Evolutionary conservation across 2,888 invertebrate species (phyloP).

Genomic region (Drosophila buzzatii): DNA sequence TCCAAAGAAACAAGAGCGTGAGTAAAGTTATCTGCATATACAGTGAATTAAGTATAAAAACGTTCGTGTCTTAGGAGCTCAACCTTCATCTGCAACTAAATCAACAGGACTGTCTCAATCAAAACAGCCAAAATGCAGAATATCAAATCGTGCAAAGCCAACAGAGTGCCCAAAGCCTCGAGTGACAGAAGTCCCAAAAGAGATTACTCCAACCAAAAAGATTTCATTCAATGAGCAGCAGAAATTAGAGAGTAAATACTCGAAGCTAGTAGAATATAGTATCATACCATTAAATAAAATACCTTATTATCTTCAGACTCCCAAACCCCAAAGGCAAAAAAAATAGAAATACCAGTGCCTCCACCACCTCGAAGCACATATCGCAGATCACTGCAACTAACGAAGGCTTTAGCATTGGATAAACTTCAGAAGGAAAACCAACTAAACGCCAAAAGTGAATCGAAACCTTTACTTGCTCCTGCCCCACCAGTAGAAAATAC

Average conservation of each 20-base stretch:
- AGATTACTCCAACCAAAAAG: background rate
- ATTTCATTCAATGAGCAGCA: background rate
- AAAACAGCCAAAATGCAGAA: background rate
- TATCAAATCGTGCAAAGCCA: background rate
- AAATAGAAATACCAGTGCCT: background rate
- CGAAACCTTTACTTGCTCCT: background rate
- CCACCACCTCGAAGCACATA: background rate
- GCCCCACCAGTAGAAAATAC: too few species aligned
- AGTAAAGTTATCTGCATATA: background rate
- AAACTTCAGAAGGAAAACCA: background rate
- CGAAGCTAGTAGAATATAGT: background rate
- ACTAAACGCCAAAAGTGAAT: background rate
- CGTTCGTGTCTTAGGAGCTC: too few species aligned
- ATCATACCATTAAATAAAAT: background rate
- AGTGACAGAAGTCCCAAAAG: too few species aligned
- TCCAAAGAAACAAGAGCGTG: background rate
- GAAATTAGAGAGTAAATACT: background rate
- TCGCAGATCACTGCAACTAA: background rate
- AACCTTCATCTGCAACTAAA: background rate
- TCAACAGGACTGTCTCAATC: too few species aligned
- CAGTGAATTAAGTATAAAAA: background rate
- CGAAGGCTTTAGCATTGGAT: background rate
- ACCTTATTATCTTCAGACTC: background rate
- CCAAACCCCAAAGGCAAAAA: background rate
- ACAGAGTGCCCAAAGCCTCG: background rate